These are phyloP conservation scores for Calosoma granatense DNA, from an alignment of 1,140 invertebrate genomes.

Conservation along the genomic window DNA sequence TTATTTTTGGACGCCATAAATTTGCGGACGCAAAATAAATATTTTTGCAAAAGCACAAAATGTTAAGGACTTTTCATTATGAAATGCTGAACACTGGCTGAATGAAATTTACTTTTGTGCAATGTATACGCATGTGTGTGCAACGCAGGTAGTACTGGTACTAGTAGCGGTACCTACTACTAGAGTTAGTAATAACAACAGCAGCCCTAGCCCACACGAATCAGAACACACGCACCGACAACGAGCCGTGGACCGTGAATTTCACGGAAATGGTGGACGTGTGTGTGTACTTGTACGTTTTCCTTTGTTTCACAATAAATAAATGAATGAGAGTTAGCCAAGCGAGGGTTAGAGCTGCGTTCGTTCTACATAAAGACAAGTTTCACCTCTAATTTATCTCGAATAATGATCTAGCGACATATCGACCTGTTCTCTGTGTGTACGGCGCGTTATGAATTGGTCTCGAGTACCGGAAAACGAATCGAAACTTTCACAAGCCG, in stretches of 20 bases:
- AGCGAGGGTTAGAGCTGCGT: no score
- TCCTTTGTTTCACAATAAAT: no score
- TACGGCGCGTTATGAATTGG: background rate
- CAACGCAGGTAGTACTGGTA: no score
- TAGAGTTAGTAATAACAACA: no score
- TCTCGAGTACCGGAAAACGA: background rate
- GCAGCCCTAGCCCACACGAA: no score
- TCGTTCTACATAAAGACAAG: background rate
- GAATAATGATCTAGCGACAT: background rate
- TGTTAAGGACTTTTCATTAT: slow-evolving; percentile 37
- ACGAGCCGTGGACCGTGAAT: no score
- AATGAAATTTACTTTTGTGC: background rate
- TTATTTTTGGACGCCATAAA: slow-evolving; percentile 37
- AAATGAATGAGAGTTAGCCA: no score
- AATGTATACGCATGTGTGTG: no score
- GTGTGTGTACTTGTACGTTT: no score
- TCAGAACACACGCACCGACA: no score
- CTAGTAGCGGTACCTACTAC: no score
- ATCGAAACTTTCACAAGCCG: background rate
- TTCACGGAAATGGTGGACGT: no score
- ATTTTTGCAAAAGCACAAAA: slow-evolving; percentile 36
- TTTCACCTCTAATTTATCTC: background rate
- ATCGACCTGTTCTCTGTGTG: background rate
- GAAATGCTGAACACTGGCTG: background rate
- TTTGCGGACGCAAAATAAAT: slow-evolving; percentile 35